phyloP scores from a whole-genome alignment of 2,888 invertebrate species.

The Lycaena phlaeas region DNA sequence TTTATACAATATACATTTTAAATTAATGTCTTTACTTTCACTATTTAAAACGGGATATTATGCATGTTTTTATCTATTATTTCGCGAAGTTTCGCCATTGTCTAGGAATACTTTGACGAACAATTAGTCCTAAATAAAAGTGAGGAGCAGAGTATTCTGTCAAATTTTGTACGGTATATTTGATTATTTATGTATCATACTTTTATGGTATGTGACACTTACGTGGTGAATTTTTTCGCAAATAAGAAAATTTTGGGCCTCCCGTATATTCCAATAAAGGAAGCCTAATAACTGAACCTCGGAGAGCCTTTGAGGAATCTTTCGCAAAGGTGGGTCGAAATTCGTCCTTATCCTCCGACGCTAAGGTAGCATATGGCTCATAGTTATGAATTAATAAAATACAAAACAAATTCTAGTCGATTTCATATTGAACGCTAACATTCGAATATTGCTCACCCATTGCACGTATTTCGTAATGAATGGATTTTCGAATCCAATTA shows the following conservation, averaged over 20 bases:
- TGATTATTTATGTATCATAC: no score
- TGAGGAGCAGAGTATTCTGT: no score
- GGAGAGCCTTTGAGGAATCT: not conserved
- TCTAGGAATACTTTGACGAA: no score
- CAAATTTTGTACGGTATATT: no score
- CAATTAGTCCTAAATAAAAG: no score
- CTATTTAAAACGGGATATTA: no score
- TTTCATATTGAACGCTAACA: conserved; percentile 1
- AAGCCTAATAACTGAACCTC: not conserved
- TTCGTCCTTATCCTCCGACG: not conserved
- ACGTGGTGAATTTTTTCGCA: not conserved
- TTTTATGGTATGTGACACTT: no score
- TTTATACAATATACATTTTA: no score
- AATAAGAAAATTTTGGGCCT: conserved; percentile 17
- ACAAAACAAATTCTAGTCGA: conserved; percentile 1
- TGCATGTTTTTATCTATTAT: no score
- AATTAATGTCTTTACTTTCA: no score
- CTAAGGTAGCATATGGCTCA: not conserved
- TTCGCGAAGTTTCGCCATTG: no score
- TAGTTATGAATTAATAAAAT: conserved; percentile 3
- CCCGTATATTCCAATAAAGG: conserved; percentile 60
- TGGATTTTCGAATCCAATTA: no score
- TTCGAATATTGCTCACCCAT: not conserved
- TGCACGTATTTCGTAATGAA: not conserved
- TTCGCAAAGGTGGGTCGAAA: not conserved